A percentile compares a stretch with the other conserved stretches of the same genome.
These are phyloP conservation scores for Chirona hameri DNA, from an alignment of 2,888 invertebrate species.

Conservation along the genomic window DNA sequence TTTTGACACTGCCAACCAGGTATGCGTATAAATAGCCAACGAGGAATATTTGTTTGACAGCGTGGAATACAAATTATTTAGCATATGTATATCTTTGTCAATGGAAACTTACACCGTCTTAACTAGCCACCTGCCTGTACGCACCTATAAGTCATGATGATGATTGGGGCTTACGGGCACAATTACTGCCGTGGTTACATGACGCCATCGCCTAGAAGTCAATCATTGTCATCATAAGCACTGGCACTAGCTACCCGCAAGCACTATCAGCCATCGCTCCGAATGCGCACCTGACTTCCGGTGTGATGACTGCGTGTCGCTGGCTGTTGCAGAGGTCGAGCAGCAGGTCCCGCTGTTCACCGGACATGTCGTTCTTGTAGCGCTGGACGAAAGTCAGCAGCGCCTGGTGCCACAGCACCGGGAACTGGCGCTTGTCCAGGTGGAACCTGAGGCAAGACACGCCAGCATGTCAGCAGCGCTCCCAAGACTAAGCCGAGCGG, in stretches of 20 bases:
- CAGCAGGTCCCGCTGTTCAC: constrained; percentile 85
- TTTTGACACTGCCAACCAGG: no score
- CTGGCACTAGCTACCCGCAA: neutral
- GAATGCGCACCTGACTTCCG: constrained; percentile 73
- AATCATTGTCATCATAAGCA: neutral
- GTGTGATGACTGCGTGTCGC: constrained; percentile 61
- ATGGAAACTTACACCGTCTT: no score
- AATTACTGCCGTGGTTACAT: neutral
- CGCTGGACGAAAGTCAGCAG: constrained; percentile 89
- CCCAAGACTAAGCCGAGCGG: no score
- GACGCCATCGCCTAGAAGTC: neutral
- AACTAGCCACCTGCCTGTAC: no score
- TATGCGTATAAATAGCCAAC: no score
- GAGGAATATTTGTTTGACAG: no score
- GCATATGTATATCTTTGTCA: no score
- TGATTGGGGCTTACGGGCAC: neutral
- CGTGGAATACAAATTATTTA: no score
- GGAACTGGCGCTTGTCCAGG: constrained; percentile 74
- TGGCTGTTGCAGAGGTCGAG: constrained; percentile 72
- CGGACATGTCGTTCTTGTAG: constrained; percentile 90
- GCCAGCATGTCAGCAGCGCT: no score
- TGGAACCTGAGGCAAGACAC: constrained; percentile 37
- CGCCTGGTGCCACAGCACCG: constrained; percentile 96
- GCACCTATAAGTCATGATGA: neutral
- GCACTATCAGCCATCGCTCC: neutral